These are phyloP conservation scores for Irena cyanogastra DNA, from an alignment of 2,113 vertebrate species.

Conservation along the genomic window DNA sequence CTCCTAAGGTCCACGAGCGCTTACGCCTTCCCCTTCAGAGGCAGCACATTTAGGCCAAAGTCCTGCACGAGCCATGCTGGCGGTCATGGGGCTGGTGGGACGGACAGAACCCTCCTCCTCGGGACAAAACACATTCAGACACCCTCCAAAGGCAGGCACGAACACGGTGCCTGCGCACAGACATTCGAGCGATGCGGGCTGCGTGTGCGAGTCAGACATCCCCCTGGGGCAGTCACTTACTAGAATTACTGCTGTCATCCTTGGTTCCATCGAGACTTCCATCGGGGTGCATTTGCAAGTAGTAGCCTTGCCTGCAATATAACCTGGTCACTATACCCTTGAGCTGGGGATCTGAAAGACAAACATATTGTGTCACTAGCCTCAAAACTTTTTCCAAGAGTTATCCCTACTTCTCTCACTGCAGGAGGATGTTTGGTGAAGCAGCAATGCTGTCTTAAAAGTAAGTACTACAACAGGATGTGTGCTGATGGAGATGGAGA, in stretches of 20 bases:
- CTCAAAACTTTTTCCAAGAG: slow-evolving; percentile 47
- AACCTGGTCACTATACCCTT: slow-evolving; percentile 99
- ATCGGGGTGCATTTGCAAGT: slow-evolving; percentile 99
- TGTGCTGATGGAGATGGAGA: not conserved
- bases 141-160: slow-evolving; percentile 14
- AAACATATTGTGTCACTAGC: slow-evolving; percentile 75
- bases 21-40: not conserved
- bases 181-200: not conserved
- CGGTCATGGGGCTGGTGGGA: not conserved
- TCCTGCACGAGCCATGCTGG: not conserved
- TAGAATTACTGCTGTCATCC: slow-evolving; percentile 99
- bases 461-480: slow-evolving; percentile 1
- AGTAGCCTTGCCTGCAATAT: slow-evolving; percentile 99
- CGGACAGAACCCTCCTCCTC: not conserved
- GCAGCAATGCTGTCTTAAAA: slow-evolving; percentile 5
- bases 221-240: slow-evolving; percentile 74
- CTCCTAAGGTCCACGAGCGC: not conserved
- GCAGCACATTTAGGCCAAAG: not conserved
- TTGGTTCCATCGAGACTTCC: slow-evolving; percentile 99
- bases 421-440: slow-evolving; percentile 45
- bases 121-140: not conserved
- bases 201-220: not conserved
- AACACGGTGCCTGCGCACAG: not conserved
- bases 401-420: slow-evolving; percentile 31
- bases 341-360: slow-evolving; percentile 98